These are phyloP conservation scores for Choreutis nemorana DNA, from an alignment of 2,888 invertebrate species.

Conservation along the genomic window DNA sequence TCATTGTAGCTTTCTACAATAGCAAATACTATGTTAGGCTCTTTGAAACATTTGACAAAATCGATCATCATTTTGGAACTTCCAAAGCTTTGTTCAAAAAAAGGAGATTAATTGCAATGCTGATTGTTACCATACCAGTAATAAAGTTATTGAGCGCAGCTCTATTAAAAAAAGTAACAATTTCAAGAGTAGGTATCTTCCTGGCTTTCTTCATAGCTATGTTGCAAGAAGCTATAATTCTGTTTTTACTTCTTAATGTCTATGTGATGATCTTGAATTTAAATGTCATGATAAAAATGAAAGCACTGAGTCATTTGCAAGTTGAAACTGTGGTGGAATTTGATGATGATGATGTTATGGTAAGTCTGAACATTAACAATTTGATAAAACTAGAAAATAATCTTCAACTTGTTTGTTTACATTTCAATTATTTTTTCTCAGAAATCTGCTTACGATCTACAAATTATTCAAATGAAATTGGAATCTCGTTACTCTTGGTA, in stretches of 20 bases:
- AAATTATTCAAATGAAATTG: constrained; percentile 11
- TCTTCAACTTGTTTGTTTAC: no score
- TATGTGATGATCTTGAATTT: no score
- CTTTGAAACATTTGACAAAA: constrained; percentile 22
- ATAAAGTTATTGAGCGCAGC: constrained; percentile 14
- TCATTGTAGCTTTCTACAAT: constrained; percentile 21
- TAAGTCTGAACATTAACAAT: no score
- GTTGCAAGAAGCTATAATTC: constrained; percentile 26
- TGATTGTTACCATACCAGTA: constrained; percentile 18
- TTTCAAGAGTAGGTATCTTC: constrained; percentile 21
- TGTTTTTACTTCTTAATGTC: constrained; percentile 23
- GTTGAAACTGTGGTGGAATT: no score
- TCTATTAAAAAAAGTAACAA: constrained; percentile 17
- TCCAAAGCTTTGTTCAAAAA: constrained; percentile 17
- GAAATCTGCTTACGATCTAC: constrained; percentile 15
- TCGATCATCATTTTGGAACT: constrained; percentile 22
- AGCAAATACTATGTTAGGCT: constrained; percentile 20
- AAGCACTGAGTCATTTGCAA: no score
- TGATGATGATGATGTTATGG: no score
- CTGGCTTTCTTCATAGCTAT: constrained; percentile 21
- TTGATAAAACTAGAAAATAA: no score
- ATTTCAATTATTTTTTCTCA: no score
- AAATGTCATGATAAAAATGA: no score
- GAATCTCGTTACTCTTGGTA: constrained; percentile 27
- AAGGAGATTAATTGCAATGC: constrained; percentile 16